A percentile compares a stretch with the other conserved stretches of the same genome.
These are phyloP conservation scores for Poeciliopsis infans DNA, from an alignment of 2,797 vertebrate species.

Conservation along the genomic window DNA sequence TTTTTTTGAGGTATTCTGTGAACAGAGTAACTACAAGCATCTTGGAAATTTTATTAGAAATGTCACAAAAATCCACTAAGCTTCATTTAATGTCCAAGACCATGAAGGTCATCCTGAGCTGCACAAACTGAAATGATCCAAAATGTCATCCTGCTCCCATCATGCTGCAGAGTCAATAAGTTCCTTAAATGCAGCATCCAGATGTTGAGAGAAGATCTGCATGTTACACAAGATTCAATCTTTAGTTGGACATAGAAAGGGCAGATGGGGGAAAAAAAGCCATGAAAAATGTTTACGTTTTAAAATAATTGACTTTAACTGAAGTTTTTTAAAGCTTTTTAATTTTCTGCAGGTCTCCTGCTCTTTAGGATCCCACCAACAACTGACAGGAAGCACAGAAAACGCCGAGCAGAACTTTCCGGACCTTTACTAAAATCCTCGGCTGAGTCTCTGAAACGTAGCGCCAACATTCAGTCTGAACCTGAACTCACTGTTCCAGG, in stretches of 20 bases:
- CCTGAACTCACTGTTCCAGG: conserved; percentile 87
- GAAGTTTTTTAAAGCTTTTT: neutral
- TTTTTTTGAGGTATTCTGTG: neutral
- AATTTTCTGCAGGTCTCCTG: neutral
- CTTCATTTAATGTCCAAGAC: neutral
- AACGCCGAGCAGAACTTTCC: conserved; percentile 30
- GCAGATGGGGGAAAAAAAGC: conserved; percentile 1
- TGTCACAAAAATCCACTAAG: conserved; percentile 9
- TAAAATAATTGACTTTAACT: neutral
- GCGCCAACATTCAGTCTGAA: neutral
- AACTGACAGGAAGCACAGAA: neutral
- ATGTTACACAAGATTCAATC: conserved; percentile 36
- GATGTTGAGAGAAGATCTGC: conserved; percentile 35
- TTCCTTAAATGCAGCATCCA: conserved; percentile 52
- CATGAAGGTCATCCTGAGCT: conserved; percentile 33
- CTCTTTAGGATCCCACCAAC: neutral
- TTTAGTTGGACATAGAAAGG: conserved; percentile 11
- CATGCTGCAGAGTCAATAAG: conserved; percentile 33
- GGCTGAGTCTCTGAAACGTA: conserved; percentile 13
- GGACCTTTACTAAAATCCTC: conserved; percentile 40
- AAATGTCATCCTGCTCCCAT: conserved; percentile 43
- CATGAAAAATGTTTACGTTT: neutral
- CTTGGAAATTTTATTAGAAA: neutral
- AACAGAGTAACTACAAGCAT: neutral
- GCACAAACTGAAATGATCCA: conserved; percentile 43